Evolutionary conservation across 2,113 vertebrate genomes (phyloP).

Genomic region (Excalfactoria chinensis): DNA sequence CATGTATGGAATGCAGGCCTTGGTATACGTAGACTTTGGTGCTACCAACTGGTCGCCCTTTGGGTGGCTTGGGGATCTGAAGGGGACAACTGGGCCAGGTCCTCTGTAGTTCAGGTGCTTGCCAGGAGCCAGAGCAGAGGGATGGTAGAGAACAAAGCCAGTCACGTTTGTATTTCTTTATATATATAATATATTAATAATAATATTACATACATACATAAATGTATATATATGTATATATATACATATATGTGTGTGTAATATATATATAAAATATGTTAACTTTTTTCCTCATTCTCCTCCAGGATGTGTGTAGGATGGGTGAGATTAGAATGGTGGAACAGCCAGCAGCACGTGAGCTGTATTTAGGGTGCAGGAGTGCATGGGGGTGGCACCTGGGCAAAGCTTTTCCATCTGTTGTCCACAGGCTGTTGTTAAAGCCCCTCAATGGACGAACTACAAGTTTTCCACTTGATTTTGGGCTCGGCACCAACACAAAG

Average conservation of each 20-base stretch:
- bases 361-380: not conserved
- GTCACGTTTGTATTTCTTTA: not conserved
- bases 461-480: constrained; percentile 8
- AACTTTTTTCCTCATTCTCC: not conserved
- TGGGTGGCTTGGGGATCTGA: not conserved
- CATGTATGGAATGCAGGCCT: not conserved
- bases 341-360: not conserved
- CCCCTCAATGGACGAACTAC: not conserved
- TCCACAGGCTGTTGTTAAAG: not conserved
- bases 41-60: not conserved
- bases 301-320: accelerated
- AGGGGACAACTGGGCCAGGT: not conserved
- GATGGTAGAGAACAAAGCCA: not conserved
- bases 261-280: no score
- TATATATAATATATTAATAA: not conserved
- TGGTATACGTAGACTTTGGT: not conserved
- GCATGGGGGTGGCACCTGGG: not conserved
- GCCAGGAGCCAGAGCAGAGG: not conserved
- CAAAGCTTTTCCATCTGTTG: not conserved
- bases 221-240: no score
- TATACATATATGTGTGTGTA: no score
- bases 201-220: no score
- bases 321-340: not conserved
- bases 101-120: not conserved
- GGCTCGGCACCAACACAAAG: not conserved